A percentile compares a stretch with the other conserved stretches of the same genome.
phyloP scores from a whole-genome alignment of 2,113 vertebrate species.

The Mustelus asterias region DNA sequence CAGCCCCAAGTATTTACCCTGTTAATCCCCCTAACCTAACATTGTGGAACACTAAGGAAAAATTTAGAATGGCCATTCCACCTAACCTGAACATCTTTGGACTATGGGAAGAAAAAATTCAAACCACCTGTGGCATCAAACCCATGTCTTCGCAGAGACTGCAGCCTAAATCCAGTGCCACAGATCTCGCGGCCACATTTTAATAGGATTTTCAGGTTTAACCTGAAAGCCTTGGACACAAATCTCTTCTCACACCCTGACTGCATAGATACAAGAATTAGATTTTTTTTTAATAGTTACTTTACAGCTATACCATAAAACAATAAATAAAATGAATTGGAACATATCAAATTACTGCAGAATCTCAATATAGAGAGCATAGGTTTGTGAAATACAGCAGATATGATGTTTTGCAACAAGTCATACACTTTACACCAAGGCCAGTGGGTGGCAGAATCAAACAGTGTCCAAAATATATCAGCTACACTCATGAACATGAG shows the following conservation, averaged over 20 bases:
- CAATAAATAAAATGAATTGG: neutral
- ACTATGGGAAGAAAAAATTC: no score
- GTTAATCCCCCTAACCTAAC: no score
- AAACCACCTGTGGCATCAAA: no score
- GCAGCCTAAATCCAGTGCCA: no score
- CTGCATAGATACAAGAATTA: neutral
- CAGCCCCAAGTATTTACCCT: no score
- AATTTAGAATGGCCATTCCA: no score
- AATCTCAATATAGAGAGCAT: neutral
- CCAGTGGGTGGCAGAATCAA: neutral
- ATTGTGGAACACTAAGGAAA: no score
- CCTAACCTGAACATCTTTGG: no score
- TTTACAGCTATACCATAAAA: neutral
- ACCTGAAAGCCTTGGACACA: no score
- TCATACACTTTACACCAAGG: neutral
- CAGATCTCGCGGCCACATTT: no score
- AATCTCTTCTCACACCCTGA: neutral
- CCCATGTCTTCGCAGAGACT: no score
- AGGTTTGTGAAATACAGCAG: neutral
- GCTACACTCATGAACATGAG: neutral
- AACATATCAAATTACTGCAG: neutral
- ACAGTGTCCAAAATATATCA: neutral
- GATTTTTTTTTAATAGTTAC: neutral
- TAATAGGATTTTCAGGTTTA: neutral
- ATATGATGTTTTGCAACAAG: neutral